Percentiles rank a stretch among this genome's conserved stretches.
Conservation (phyloP, 2,888 invertebrate species). For the Cordilura impudica region DNA sequence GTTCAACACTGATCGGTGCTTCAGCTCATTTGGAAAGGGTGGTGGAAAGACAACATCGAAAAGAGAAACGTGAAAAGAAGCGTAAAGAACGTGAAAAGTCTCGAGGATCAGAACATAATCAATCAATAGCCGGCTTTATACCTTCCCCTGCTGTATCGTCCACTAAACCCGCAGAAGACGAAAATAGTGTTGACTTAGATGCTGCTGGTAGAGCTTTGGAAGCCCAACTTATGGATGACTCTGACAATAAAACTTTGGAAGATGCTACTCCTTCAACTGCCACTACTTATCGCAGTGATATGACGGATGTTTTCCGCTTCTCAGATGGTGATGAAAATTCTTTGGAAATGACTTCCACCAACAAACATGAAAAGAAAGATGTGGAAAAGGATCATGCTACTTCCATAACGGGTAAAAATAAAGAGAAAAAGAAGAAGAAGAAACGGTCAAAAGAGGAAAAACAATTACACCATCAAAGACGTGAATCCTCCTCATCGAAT, state of each 20-base stretch:
- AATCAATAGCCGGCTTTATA: slow-evolving; percentile 53
- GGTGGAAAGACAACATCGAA: slow-evolving; percentile 71
- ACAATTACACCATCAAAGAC: slow-evolving; percentile 81
- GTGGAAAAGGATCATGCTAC: slow-evolving; percentile 55
- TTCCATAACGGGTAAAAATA: slow-evolving; percentile 77
- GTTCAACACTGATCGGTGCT: slow-evolving; percentile 32
- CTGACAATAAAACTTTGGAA: slow-evolving; percentile 79
- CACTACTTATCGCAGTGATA: slow-evolving; percentile 75
- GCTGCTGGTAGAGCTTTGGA: slow-evolving; percentile 90
- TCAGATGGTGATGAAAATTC: slow-evolving; percentile 81
- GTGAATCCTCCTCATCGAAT: slow-evolving; percentile 65
- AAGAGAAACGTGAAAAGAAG: slow-evolving; percentile 82
- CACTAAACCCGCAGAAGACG: slow-evolving; percentile 79
- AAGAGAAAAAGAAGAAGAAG: slow-evolving; percentile 91
- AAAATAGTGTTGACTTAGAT: slow-evolving; percentile 88
- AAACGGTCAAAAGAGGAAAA: slow-evolving; percentile 90
- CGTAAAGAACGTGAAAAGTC: slow-evolving; percentile 82
- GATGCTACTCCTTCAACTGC: slow-evolving; percentile 76
- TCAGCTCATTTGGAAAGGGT: slow-evolving; percentile 72
- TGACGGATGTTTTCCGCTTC: slow-evolving; percentile 81
- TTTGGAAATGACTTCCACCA: slow-evolving; percentile 72
- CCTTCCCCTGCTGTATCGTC: slow-evolving; percentile 42
- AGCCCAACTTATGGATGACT: slow-evolving; percentile 87
- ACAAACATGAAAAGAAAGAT: slow-evolving; percentile 67
- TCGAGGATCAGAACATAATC: slow-evolving; percentile 69